A percentile compares a stretch with the other conserved stretches of the same genome.
phyloP scores from a whole-genome alignment of 2,797 vertebrate species.

The Argentina silus region DNA sequence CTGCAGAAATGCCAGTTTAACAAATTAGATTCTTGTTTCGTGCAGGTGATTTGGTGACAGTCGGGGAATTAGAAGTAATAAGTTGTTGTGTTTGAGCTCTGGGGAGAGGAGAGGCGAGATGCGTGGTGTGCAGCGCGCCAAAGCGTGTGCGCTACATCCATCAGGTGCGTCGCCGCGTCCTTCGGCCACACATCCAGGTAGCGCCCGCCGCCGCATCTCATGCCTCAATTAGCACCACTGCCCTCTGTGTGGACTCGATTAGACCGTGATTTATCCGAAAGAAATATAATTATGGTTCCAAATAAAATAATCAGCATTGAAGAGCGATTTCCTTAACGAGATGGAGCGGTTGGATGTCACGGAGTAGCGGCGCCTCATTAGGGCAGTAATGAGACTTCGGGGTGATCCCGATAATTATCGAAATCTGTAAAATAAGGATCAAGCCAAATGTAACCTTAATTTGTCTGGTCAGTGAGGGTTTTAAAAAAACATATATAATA shows the following conservation, averaged over 20 bases:
- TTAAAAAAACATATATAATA: slow-evolving; percentile 21
- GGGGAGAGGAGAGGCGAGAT: slow-evolving; percentile 41
- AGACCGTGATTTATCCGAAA: slow-evolving; percentile 99
- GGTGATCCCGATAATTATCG: slow-evolving; percentile 80
- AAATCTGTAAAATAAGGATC: slow-evolving; percentile 83
- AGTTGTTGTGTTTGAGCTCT: slow-evolving; percentile 84
- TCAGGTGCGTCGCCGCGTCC: slow-evolving; percentile 52
- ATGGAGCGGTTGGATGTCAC: slow-evolving; percentile 96
- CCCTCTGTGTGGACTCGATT: slow-evolving; percentile 97
- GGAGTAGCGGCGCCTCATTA: slow-evolving; percentile 97
- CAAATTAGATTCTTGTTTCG: slow-evolving; percentile 96
- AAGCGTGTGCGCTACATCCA: slow-evolving; percentile 51
- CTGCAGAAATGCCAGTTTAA: slow-evolving; percentile 93
- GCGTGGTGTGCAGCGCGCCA: slow-evolving; percentile 28
- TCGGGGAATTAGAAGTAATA: slow-evolving; percentile 91
- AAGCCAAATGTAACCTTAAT: slow-evolving; percentile 81
- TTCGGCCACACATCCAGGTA: slow-evolving; percentile 74
- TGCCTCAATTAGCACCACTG: slow-evolving; percentile 91
- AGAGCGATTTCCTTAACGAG: slow-evolving; percentile 99
- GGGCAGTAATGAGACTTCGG: slow-evolving; percentile 93
- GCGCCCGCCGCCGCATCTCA: slow-evolving; percentile 84
- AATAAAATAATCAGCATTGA: slow-evolving; percentile 99
- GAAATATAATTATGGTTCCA: slow-evolving; percentile 99
- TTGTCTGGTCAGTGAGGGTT: slow-evolving; percentile 74
- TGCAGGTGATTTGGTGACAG: slow-evolving; percentile 94